Base-by-base conservation (phyloP, 1,140 invertebrate species). In the Zophobas morio region DNA sequence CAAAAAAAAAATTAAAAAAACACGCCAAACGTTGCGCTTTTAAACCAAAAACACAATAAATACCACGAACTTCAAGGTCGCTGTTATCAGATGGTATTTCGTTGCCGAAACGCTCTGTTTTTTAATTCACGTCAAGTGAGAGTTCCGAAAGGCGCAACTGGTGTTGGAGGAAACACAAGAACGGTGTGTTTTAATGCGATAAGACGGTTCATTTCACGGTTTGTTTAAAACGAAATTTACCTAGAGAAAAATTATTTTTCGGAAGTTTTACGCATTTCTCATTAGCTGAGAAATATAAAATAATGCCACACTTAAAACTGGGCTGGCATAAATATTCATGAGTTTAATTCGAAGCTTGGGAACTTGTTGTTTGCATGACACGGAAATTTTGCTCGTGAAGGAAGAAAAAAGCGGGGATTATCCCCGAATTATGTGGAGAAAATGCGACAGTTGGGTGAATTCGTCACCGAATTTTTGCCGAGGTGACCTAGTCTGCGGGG, bases 221-320 rank as follows among this genome's bases (percentile, higher is more conserved):
- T 66, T 40, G 60, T 66, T 66, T 51, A 51, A 51, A 51, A 51
- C n/a, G 49, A 20, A 51, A 51, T 20, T 66, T 66, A 66, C 39
- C 37, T 40, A 32, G 37, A 66, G 8, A 40, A 66, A 33, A 40
- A 32, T 47, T 40, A 63, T 63, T 63, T 63, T 63, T 63, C 57
- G 36, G 4, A 42, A 42, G 37, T 66, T 66, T 66, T 66, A 37
- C 60, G 60, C 60, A 66, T 40, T 42, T 66, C 60, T 66, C n/a
- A 73, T 73, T 56, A 54, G 39, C 47, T 39, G 36, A 36, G 47
- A 73, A 73, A 54, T 73, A 56, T 56, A 56, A 36, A 73, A 54
- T 54, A 73, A 73, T 56, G 71, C 54, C 71, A 73, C 71, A 56
- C 49, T 73, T 73, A 54, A 73, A 73, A 73, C 47, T 73, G 49